Conservation (phyloP, 2,888 invertebrate genomes). For the Acrocyrtus sp. region DNA sequence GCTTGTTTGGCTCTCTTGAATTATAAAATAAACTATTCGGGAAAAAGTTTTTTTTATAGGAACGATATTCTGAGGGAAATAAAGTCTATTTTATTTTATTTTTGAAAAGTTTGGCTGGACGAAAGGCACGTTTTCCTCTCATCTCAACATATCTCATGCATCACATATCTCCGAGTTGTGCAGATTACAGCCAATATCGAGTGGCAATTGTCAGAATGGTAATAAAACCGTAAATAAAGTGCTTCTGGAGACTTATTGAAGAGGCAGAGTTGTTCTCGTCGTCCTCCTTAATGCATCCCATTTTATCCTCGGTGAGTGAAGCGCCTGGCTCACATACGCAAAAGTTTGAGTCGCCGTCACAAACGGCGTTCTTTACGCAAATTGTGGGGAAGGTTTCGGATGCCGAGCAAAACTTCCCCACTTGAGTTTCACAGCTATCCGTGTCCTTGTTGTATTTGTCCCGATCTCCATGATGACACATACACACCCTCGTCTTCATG, state of each 20-base stretch:
- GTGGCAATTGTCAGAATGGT: too few species aligned
- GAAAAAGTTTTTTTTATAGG: too few species aligned
- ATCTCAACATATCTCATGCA: too few species aligned
- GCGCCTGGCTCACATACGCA: conserved; percentile 43
- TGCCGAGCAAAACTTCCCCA: conserved; percentile 46
- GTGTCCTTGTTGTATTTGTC: conserved; percentile 34
- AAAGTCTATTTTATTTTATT: too few species aligned
- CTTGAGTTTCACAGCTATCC: conserved; percentile 53
- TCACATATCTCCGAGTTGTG: too few species aligned
- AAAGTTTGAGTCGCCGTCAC: conserved; percentile 41
- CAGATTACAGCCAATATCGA: too few species aligned
- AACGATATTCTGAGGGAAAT: too few species aligned
- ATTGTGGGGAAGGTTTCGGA: conserved; percentile 48
- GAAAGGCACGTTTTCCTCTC: too few species aligned
- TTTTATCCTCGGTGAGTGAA: conserved; percentile 32
- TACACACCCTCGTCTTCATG: conserved; percentile 22
- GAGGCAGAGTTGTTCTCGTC: conserved; percentile 4
- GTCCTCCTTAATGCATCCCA: conserved; percentile 35
- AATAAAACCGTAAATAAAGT: background rate
- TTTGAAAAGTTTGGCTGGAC: too few species aligned
- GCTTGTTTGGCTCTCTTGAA: too few species aligned
- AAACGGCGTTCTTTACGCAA: conserved; percentile 48
- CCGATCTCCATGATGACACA: conserved; percentile 53
- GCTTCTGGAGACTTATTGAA: background rate
- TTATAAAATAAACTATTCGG: too few species aligned